Evolutionary conservation across 2,797 vertebrate genomes (phyloP).

Genomic region (Cuculus canorus): DNA sequence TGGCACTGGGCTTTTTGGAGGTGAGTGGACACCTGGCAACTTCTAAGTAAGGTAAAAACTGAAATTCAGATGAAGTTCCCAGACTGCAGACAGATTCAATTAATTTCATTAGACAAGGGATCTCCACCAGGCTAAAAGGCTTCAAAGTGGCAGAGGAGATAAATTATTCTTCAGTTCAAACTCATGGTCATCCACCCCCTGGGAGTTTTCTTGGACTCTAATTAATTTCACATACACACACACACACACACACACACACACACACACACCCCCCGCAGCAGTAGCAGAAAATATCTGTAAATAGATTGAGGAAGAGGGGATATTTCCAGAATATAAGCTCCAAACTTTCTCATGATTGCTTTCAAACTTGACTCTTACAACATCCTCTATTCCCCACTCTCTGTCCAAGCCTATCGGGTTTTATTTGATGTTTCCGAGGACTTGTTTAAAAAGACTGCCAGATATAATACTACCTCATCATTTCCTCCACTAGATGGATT

Average conservation of each 20-base stretch:
- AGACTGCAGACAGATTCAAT: constrained; percentile 46
- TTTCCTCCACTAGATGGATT: constrained; percentile 47
- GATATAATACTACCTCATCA: constrained; percentile 38
- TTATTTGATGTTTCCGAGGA: constrained; percentile 5
- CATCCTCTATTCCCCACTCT: background rate
- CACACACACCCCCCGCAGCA: background rate
- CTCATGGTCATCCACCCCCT: constrained; percentile 27
- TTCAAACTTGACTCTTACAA: constrained; percentile 17
- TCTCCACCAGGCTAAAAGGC: constrained; percentile 50
- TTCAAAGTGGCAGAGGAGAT: constrained; percentile 58
- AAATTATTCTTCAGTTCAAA: constrained; percentile 64
- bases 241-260: no score
- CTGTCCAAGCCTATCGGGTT: background rate
- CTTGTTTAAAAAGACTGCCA: constrained; percentile 51
- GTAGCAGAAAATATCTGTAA: constrained; percentile 22
- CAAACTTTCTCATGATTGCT: constrained; percentile 14
- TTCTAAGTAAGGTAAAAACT: constrained; percentile 23
- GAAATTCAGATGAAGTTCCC: constrained; percentile 42
- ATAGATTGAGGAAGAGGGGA: constrained; percentile 30
- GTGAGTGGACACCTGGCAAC: constrained; percentile 14
- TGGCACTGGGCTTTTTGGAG: background rate
- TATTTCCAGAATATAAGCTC: constrained; percentile 47
- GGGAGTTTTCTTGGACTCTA: constrained; percentile 45
- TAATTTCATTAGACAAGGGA: constrained; percentile 65
- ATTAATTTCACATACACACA: no score